Conservation (phyloP, 30 jellyfish, hydroid and myxozoan species). For the Rhopilema esculentum region DNA sequence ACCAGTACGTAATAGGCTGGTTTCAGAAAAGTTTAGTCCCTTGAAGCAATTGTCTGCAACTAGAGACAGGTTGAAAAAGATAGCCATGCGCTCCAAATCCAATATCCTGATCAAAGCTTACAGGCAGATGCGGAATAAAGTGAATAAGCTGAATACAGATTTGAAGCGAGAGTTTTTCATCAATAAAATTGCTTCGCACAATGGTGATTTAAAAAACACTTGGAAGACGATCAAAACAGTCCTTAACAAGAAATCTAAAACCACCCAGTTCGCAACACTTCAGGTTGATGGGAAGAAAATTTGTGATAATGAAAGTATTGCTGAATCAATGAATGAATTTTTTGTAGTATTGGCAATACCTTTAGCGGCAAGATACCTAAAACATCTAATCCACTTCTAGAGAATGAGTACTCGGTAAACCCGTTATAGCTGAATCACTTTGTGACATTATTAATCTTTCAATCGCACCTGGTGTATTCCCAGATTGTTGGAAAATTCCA, state of each 20-base stretch:
- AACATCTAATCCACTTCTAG: too few species aligned
- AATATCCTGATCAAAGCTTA: constrained; percentile 20
- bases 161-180: constrained; percentile 31
- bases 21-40: constrained; percentile 23
- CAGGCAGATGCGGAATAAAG: constrained; percentile 28
- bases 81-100: constrained; percentile 28
- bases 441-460: not conserved
- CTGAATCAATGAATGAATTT: too few species aligned
- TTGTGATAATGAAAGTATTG: not conserved
- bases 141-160: constrained; percentile 8
- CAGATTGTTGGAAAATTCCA: not conserved
- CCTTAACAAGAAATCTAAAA: not conserved
- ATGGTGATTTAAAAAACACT: not conserved
- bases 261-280: not conserved
- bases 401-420: too few species aligned
- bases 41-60: constrained; percentile 12
- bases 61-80: constrained; percentile 20
- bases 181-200: constrained; percentile 4
- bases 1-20: constrained; percentile 32
- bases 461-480: not conserved
- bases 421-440: not conserved
- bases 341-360: too few species aligned
- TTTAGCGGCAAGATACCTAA: too few species aligned
- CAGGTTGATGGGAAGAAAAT: constrained; percentile 1
- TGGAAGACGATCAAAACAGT: too few species aligned